These are phyloP conservation scores for Stegodyphus dumicola DNA, from an alignment of 1,140 invertebrate species.

Conservation along the genomic window DNA sequence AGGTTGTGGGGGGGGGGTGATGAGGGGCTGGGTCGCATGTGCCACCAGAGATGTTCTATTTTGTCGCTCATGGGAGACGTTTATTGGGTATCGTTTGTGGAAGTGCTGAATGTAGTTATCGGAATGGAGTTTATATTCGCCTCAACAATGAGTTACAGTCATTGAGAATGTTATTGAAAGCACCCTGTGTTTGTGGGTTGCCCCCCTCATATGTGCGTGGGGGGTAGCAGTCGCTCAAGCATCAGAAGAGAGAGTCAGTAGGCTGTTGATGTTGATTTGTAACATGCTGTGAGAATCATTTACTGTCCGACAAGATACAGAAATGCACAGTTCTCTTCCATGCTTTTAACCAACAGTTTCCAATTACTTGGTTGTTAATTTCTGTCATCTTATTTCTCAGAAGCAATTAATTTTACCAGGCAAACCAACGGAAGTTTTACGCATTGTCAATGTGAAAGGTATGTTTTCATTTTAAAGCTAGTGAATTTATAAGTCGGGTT, in stretches of 20 bases:
- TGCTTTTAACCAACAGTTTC: too few species aligned
- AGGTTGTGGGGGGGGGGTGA: too few species aligned
- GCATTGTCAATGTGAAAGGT: too few species aligned
- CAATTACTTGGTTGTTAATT: too few species aligned
- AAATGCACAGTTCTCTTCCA: too few species aligned
- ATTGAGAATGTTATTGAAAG: background rate
- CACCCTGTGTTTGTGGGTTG: background rate
- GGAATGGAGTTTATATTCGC: conserved; percentile 3
- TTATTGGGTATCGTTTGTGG: conserved; percentile 25
- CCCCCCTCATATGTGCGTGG: background rate
- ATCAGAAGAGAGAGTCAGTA: background rate
- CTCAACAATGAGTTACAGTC: background rate
- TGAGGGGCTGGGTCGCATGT: background rate
- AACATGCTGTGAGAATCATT: background rate
- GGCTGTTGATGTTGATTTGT: background rate
- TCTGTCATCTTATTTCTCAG: too few species aligned
- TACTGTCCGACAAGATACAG: too few species aligned
- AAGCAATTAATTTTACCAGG: too few species aligned
- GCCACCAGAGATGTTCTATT: background rate
- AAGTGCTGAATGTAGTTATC: conserved; percentile 18
- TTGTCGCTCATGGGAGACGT: background rate
- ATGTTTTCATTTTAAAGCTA: too few species aligned
- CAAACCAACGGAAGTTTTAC: too few species aligned
- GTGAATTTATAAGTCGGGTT: too few species aligned
- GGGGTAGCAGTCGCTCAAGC: background rate